phyloP scores from a whole-genome alignment of 2,797 vertebrate species.

The Eidolon dupreanum region DNA sequence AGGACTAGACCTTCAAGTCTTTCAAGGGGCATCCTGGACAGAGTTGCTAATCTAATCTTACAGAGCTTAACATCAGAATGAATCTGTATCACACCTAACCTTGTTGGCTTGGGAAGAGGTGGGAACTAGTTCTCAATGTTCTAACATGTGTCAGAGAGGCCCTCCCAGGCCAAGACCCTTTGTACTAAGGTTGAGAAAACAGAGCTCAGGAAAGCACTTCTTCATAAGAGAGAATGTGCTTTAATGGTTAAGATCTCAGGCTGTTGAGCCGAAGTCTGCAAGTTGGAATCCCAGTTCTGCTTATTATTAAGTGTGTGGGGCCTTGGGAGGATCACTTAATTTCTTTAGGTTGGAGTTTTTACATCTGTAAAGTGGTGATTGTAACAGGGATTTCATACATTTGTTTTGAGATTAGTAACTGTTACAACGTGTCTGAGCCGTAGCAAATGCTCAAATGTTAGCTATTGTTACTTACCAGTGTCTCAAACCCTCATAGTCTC shows the following conservation, averaged over 20 bases:
- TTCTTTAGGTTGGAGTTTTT: neutral
- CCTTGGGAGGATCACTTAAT: neutral
- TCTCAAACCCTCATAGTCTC: neutral
- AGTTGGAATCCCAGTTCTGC: neutral
- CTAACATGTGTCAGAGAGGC: no score
- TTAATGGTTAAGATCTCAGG: neutral
- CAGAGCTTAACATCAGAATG: neutral
- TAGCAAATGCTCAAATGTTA: neutral
- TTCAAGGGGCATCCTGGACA: neutral
- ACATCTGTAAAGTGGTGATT: neutral
- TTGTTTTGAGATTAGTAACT: neutral
- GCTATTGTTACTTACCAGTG: neutral
- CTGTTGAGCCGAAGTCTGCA: neutral
- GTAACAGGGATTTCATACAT: neutral
- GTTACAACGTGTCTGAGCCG: neutral
- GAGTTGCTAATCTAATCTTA: neutral
- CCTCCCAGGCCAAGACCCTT: neutral
- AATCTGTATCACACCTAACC: neutral
- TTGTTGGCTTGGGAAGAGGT: neutral
- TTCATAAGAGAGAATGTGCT: neutral
- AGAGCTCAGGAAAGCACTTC: neutral
- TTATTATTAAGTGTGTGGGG: neutral
- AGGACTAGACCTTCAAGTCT: neutral
- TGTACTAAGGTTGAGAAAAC: neutral
- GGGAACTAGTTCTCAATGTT: neutral